Evolutionary conservation across 1,140 invertebrate genomes (phyloP).

Genomic region (Drosophila biarmipes): DNA sequence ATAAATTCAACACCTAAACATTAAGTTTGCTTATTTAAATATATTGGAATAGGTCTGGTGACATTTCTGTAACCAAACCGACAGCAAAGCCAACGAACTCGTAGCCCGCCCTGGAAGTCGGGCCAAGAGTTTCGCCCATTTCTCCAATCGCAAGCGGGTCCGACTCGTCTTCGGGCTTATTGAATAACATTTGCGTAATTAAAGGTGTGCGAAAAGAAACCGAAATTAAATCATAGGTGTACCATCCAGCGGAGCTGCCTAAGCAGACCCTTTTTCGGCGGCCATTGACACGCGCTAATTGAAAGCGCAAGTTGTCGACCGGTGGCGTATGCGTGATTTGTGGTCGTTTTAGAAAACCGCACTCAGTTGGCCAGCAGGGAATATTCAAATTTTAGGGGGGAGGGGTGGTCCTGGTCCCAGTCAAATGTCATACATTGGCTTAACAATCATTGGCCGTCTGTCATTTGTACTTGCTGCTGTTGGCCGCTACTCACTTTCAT

Average conservation of each 20-base stretch:
- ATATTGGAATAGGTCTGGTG: too few relatives aligned
- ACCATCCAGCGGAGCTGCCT: background rate
- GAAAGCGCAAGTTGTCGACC: constrained; percentile 61
- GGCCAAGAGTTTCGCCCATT: constrained; percentile 62
- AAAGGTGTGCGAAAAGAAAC: constrained; percentile 58
- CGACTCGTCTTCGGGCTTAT: constrained; percentile 44
- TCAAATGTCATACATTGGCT: constrained; percentile 76
- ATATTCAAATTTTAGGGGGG: constrained; percentile 30
- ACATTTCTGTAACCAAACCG: constrained; percentile 1
- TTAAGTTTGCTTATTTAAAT: too few relatives aligned
- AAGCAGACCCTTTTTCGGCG: constrained; percentile 36
- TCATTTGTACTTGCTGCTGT: constrained; percentile 47
- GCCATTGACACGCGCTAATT: constrained; percentile 71
- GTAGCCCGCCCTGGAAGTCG: background rate
- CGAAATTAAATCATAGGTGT: constrained; percentile 70
- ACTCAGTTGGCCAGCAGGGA: constrained; percentile 1
- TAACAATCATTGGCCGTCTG: constrained; percentile 60
- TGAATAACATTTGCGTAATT: constrained; percentile 82
- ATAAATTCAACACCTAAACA: background rate
- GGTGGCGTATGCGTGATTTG: constrained; percentile 58
- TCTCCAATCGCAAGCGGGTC: constrained; percentile 18
- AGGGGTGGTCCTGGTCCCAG: constrained; percentile 18
- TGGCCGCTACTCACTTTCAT: constrained; percentile 73
- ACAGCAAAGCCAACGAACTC: constrained; percentile 1
- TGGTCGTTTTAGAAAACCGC: constrained; percentile 32